Base-by-base conservation (phyloP, 1,140 invertebrate genomes). In the Oncopodura yosiiana region DNA sequence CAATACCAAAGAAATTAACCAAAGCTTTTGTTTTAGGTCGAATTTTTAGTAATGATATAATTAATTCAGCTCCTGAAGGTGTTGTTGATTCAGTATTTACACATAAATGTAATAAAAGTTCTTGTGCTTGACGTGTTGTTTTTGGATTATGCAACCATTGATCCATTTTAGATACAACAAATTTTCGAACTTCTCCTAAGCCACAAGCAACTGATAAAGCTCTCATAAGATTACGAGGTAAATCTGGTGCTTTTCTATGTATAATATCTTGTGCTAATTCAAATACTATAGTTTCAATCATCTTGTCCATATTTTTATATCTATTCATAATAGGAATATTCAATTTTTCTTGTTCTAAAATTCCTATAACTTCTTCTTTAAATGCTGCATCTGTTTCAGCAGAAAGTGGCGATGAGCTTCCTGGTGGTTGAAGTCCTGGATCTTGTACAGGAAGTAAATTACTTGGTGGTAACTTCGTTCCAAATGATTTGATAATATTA, bases 131-230 rank as follows among this genome's bases (percentile, higher is more conserved):
- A 66, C 87, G 80, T 69, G 86, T 85, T 37, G 93, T 69, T 75
- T 97, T 97, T 29, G 91, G 90, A 73, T 94, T 95, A 66, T 94
- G 91, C 24, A 98, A 73, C 93, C 93, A 96, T 55, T 85, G 80
- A 70, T 98, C 94, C 1, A 97, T 71, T 21, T 85, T 79, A 12
- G 84, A 81, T 8, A 86, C 81, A 8, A 86, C 83, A 39, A 90
- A 79, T 44, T 84, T 77, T 24, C 93, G 77, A 38, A 94, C 82
- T 26, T 36, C 53, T 2, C n/a, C 8, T 0, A 58, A 30, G 1
- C 56, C 60, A 54, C 55, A 59, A 1, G 53, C 24, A 3, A 38
- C 36, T 23, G 23, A 41, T 5, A 65, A 44, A 3, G 51, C 46
- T 12, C 43, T 52, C 3, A 61, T n/a, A 11, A 61, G 27, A 49